Percentiles rank a stretch among this genome's conserved stretches.
Conservation (phyloP, 2,797 vertebrate genomes). For the Leontocebus nigricollis region DNA sequence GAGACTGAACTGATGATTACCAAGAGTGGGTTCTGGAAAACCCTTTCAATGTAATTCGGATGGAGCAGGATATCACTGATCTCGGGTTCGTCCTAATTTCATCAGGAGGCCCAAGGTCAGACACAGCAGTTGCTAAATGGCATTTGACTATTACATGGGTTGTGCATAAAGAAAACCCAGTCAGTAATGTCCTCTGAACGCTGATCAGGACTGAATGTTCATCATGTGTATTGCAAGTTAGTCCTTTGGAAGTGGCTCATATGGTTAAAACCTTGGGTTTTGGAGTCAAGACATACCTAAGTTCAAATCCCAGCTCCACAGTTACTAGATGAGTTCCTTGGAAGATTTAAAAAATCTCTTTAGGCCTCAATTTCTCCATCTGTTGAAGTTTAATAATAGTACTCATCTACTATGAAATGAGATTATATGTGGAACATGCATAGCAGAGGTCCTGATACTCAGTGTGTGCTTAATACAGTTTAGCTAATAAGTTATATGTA, state of each 20-base stretch:
- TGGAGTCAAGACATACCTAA: background rate
- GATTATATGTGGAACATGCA: background rate
- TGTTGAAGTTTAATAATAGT: background rate
- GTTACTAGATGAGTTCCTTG: background rate
- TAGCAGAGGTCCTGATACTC: background rate
- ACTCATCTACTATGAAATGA: background rate
- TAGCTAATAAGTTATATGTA: background rate
- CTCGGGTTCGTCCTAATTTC: background rate
- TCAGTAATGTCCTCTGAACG: background rate
- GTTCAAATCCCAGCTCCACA: background rate
- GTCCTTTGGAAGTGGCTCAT: background rate
- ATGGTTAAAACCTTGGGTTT: background rate
- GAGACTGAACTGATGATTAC: background rate
- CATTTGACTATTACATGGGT: background rate
- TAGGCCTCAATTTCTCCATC: conserved; percentile 2
- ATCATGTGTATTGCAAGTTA: background rate
- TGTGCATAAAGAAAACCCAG: background rate
- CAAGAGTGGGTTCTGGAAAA: conserved; percentile 18
- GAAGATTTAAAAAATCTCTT: background rate
- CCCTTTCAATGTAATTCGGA: conserved; percentile 12
- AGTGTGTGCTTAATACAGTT: background rate
- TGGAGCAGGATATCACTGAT: background rate
- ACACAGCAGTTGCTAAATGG: background rate
- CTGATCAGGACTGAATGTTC: background rate
- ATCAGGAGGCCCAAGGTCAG: background rate